Conservation (phyloP, 2,888 invertebrate genomes). For the Craniophora ligustri region DNA sequence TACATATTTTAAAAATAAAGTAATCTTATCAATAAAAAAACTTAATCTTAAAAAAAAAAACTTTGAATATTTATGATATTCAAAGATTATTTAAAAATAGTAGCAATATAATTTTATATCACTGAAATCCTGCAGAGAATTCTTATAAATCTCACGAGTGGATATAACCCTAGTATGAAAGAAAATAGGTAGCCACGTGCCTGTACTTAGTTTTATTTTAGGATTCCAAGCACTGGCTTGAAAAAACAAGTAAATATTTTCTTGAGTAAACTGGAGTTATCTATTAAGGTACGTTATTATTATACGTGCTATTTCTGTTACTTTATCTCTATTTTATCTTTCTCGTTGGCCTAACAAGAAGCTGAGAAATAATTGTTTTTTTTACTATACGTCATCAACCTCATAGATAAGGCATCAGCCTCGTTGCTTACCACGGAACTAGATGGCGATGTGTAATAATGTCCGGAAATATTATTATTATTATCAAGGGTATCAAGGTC, state of each 20-base stretch:
- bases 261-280: not conserved
- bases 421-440: too few relatives aligned
- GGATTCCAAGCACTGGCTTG: not conserved
- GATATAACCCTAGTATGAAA: not conserved
- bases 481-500: too few relatives aligned
- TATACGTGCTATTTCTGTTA: not conserved
- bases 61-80: too few relatives aligned
- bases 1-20: too few relatives aligned
- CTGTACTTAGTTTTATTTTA: not conserved
- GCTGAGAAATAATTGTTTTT: not conserved
- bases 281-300: not conserved
- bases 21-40: too few relatives aligned
- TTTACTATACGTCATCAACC: too few relatives aligned
- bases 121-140: not conserved
- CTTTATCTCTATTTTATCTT: not conserved
- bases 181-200: slow-evolving; percentile 1
- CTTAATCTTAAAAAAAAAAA: too few relatives aligned
- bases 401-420: too few relatives aligned
- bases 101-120: too few relatives aligned
- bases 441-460: too few relatives aligned
- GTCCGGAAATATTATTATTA: too few relatives aligned
- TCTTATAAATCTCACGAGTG: not conserved
- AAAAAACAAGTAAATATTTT: not conserved
- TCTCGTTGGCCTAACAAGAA: too few relatives aligned
- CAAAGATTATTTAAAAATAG: not conserved